Conservation (phyloP, 2,113 vertebrate genomes). For the Rattus norvegicus region GRCr8 NC_086024.1:92339501-92340000, state of each 20-base stretch:
- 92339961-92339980: slow-evolving; percentile 42
- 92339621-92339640: neutral
- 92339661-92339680: neutral
- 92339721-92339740: neutral
- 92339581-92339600: neutral
- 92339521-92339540: neutral
- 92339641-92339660: slow-evolving; percentile 1
- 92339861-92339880: neutral
- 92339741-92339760: slow-evolving; percentile 2
- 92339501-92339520: neutral
- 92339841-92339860: neutral
- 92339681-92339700: neutral
- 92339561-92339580: neutral
- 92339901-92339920: neutral
- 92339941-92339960: neutral
- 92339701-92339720: neutral
- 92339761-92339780: neutral
- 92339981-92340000: neutral
- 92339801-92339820: neutral
- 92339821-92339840: neutral
- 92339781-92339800: neutral
- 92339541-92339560: slow-evolving; percentile 2
- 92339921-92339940: slow-evolving; percentile 33
- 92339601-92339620: slow-evolving; percentile 13
- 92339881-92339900: neutral